Evolutionary conservation across 2,797 vertebrate species (phyloP).

Genomic region (Rhinatrema bivittatum): DNA sequence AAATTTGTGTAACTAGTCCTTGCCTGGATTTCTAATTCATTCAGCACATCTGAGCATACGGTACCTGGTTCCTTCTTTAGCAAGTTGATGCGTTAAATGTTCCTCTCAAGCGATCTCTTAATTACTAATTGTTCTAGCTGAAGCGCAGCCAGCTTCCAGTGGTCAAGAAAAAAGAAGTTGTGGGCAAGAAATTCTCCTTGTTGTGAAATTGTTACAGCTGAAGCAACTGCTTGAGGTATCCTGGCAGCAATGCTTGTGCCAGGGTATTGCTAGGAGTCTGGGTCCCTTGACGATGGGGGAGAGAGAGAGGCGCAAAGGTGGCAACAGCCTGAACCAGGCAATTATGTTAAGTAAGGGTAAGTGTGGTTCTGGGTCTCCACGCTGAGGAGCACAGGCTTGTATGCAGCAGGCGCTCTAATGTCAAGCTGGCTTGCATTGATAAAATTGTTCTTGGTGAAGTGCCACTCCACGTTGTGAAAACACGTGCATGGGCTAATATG

Average conservation of each 20-base stretch:
- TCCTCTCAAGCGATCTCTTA: neutral
- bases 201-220: neutral
- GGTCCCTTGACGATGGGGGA: neutral
- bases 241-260: neutral
- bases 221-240: neutral
- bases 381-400: no score
- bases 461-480: no score
- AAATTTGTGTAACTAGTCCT: neutral
- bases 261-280: neutral
- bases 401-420: no score
- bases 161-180: neutral
- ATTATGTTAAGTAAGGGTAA: no score
- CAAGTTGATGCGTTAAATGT: neutral
- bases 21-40: slow-evolving; percentile 2
- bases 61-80: neutral
- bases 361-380: no score
- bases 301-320: no score
- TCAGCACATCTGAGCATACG: neutral
- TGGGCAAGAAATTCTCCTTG: neutral
- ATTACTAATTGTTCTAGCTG: neutral
- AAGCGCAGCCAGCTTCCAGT: neutral
- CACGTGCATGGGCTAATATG: no score
- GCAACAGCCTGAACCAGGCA: no score
- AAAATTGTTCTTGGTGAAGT: no score
- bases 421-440: no score